Conservation (phyloP, 1,140 invertebrate species). For the Pseudomyrmex cubaensis region DNA sequence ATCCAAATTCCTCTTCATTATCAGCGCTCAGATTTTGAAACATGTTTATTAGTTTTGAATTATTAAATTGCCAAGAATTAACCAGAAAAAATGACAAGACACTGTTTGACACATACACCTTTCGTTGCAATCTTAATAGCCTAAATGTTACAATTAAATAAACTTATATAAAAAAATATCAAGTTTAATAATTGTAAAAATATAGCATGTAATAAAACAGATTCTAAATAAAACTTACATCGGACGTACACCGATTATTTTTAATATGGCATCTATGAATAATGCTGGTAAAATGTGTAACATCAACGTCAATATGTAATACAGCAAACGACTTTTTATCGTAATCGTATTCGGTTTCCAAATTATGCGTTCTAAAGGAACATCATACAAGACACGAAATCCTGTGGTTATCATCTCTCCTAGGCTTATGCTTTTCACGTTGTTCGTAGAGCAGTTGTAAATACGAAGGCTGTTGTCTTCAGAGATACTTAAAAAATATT, state of each 20-base stretch:
- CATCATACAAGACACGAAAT: slow-evolving; percentile 82
- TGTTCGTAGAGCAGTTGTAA: slow-evolving; percentile 89
- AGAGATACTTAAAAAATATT: slow-evolving; percentile 71
- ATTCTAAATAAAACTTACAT: slow-evolving; percentile 87
- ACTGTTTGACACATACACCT: slow-evolving; percentile 91
- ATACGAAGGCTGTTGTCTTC: slow-evolving; percentile 85
- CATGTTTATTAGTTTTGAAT: slow-evolving; percentile 89
- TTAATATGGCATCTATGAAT: slow-evolving; percentile 88
- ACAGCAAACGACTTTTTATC: slow-evolving; percentile 83
- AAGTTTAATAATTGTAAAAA: too few species aligned
- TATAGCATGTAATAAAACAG: background rate
- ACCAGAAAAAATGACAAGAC: slow-evolving; percentile 92
- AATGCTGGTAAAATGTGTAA: slow-evolving; percentile 90
- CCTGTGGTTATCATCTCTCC: slow-evolving; percentile 86
- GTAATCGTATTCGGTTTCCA: slow-evolving; percentile 88
- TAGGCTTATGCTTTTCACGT: slow-evolving; percentile 90
- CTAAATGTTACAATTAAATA: slow-evolving; percentile 82
- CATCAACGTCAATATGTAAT: slow-evolving; percentile 87
- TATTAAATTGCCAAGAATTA: slow-evolving; percentile 93
- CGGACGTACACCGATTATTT: slow-evolving; percentile 88
- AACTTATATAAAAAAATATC: too few species aligned
- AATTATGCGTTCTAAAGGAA: slow-evolving; percentile 89
- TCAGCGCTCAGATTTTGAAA: slow-evolving; percentile 86
- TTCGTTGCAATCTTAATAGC: slow-evolving; percentile 91
- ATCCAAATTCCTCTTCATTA: slow-evolving; percentile 89